These are phyloP conservation scores for Empis stercorea DNA, from an alignment of 2,888 invertebrate genomes.

Conservation along the genomic window DNA sequence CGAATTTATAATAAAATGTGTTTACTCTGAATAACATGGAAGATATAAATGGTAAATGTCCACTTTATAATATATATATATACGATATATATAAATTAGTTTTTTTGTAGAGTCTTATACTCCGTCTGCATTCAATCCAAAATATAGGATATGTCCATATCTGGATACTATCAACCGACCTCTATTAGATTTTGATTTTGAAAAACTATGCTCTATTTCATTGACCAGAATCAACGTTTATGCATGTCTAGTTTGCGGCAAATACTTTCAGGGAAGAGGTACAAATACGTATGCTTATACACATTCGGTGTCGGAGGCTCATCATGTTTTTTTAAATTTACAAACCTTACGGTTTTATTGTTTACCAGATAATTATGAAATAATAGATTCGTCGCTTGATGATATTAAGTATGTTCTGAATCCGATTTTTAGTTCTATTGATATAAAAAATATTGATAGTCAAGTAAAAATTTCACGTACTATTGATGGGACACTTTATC, in stretches of 20 bases:
- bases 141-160: constrained; percentile 75
- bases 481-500: constrained; percentile 91
- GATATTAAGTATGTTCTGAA: constrained; percentile 98
- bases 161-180: constrained; percentile 96
- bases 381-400: constrained; percentile 92
- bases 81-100: background rate
- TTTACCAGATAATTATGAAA: constrained; percentile 98
- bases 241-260: constrained; percentile 97
- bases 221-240: constrained; percentile 98
- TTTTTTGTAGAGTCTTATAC: constrained; percentile 18
- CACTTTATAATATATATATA: background rate
- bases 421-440: constrained; percentile 79
- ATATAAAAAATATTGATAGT: constrained; percentile 69
- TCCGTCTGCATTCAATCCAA: constrained; percentile 36
- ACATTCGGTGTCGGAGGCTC: constrained; percentile 94
- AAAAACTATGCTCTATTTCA: constrained; percentile 96
- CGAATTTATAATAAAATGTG: too few relatives aligned
- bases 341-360: constrained; percentile 97
- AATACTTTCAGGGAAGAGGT: constrained; percentile 95
- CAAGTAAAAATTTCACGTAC: constrained; percentile 73
- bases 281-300: constrained; percentile 98
- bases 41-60: too few relatives aligned
- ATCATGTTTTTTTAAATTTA: constrained; percentile 95
- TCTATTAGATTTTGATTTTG: constrained; percentile 97
- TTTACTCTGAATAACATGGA: too few relatives aligned